Evolutionary conservation across 2,888 invertebrate genomes (phyloP), one percentile per base, ranked within the genome.

Genomic region (Drosophila phalerata): DNA sequence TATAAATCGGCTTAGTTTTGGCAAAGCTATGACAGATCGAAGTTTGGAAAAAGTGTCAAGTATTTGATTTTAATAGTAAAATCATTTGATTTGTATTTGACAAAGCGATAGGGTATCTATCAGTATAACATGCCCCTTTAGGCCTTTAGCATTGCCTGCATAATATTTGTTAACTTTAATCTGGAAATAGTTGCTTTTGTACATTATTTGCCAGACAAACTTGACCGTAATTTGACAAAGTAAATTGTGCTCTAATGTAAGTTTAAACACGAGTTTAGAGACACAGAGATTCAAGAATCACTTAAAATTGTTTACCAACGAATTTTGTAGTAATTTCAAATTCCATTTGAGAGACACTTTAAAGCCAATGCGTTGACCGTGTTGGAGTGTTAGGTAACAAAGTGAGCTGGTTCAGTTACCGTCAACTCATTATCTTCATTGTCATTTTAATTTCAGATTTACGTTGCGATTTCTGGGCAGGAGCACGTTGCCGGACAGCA

Each of bases 381-480:
- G 25, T 32, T 43, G 1, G 28, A 25, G 40, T 38, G 10, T 57
- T 45, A 22, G 45, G 37, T 47, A 25, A 47, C 57, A 56, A 28
- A 37, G 28, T 30, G 34, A 53, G 42, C 25, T 17, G 4, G 43
- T n/a, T 40, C 37, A 15, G 47, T 57, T 32, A 22, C 17, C 34
- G 45, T 45, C 53, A 25, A 40, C 58, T 60, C 56, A 72, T 65
- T 60, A 72, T 61, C 56, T 72, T 9, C 42, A 61, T 51, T 65
- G 45, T 69, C 49, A 55, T 67, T 65, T 52, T 43, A 32, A 22
- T 66, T 66, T 61, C 65, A 80, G 71, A 65, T 60, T 52, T 38
- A 40, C 48, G 5, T 38, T 55, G 52, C 55, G 61, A 77, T 60
- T 60, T 60, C 53, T 57, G 55, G 30, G 5, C 37, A 40, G 17